phyloP scores from a whole-genome alignment of 1,140 invertebrate genomes.

The Oryctes rhinoceros region DNA sequence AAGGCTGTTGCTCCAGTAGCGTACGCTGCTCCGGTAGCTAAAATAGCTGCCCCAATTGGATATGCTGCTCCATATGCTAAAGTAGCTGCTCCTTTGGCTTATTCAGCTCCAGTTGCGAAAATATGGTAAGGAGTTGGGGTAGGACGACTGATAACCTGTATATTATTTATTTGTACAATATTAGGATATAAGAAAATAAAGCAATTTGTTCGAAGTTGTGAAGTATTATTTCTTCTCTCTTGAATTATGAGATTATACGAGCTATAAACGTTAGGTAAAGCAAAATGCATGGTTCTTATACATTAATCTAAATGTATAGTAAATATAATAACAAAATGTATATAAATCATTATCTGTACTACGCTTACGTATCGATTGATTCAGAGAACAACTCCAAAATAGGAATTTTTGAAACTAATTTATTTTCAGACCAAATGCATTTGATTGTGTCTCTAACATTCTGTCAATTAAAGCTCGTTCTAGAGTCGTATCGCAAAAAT shows the following conservation, averaged over 20 bases:
- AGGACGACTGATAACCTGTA: neutral
- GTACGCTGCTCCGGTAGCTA: constrained; percentile 33
- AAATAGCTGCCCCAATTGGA: constrained; percentile 2
- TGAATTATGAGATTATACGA: neutral
- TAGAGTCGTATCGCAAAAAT: no score
- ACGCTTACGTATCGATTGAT: no score
- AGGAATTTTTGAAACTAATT: no score
- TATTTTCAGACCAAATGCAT: no score
- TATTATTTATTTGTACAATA: constrained; percentile 30
- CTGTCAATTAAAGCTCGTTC: no score
- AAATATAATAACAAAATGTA: no score
- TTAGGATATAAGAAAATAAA: constrained; percentile 2
- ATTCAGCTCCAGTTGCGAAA: constrained; percentile 35
- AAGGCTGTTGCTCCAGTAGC: constrained; percentile 42
- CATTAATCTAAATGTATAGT: neutral
- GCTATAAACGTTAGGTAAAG: neutral
- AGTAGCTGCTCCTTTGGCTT: constrained; percentile 39
- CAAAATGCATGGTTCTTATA: neutral
- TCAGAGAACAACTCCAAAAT: neutral
- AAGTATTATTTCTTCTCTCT: neutral
- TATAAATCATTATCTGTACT: no score
- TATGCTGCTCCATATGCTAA: constrained; percentile 30
- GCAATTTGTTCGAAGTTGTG: neutral
- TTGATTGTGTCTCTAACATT: no score
- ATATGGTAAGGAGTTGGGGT: neutral